Evolutionary conservation across 2,797 vertebrate species (phyloP), one percentile per base, ranked within the genome.

Genomic region (Sebastes wilsoni): DNA sequence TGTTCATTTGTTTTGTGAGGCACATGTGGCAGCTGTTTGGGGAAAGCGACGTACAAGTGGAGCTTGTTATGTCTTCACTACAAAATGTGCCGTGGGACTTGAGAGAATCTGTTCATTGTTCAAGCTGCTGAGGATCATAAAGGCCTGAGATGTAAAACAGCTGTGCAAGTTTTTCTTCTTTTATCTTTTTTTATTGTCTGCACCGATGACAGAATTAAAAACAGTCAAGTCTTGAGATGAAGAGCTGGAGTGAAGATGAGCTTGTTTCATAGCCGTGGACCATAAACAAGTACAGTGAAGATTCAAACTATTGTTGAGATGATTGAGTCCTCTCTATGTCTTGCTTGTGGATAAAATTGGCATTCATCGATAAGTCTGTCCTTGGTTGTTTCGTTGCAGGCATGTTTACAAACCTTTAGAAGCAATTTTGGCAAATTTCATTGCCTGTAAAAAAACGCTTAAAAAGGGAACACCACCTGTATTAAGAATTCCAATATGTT

Each of bases 71-170:
- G n/a, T 69, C 60, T 46, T 61, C 38, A 64, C 36, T 22, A 49
- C 36, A 68, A 18, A 28, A 66, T 0, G 2, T 8, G 6, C 25
- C 6, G 8, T 6, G 32, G 38, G 76, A 74, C 54, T 71, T 3
- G 1, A 12, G 65, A 66, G 34, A 68, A 68, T 61, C 64, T 77
- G 67, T 62, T 77, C 27, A 36, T 54, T 42, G 5, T 38, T 81
- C 64, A 66, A 55, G 59, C 49, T 72, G 61, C 75, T 16, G 71
- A 67, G 38, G 65, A 74, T 76, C 67, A 83, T 14, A 38, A 56
- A n/a, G 52, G 42, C 52, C 28, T 56, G 28, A 65, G 77, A 79
- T 61, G 58, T 28, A 55, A 73, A 74, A 61, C 85, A 87, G 79
- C 66, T 78, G 79, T 20, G 36, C 30, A 2, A 27, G 25, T 72